Evolutionary conservation across 2,113 vertebrate species (phyloP), one percentile per base, ranked within the genome.

Genomic region (Rana temporaria): DNA sequence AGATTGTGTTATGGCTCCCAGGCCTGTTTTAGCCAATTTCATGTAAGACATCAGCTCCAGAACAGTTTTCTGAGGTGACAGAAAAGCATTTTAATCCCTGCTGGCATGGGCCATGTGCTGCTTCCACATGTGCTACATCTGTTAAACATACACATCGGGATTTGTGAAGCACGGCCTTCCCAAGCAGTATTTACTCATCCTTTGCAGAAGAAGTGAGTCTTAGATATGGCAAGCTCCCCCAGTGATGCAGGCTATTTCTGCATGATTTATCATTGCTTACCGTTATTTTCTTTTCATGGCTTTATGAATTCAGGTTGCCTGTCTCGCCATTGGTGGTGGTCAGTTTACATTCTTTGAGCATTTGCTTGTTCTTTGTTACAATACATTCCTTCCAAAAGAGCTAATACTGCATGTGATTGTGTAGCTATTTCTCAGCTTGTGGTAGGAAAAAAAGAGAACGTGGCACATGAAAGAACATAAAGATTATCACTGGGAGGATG

Each of bases 311-410:
- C 34, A 80, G 56, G 77, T 68, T 79, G 78, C 70, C 78, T 67
- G 62, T 78, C 76, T 80, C 66, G 57, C 78, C 66, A 80, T 70
- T 80, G 78, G 78, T 80, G 65, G 66, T 69, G 78, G 78, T 69
- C 56, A 70, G 7, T n/a, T 80, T 80, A 7, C 78, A 80, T 80
- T 80, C 66, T 80, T 38, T 14, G 70, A 66, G 60, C 53, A 69
- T 69, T 79, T 70, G 66, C 69, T 57, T 82, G 48, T 76, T 15
- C 26, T 75, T 82, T 82, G 55, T 59, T 57, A 20, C 75, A 66
- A 75, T 67, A 75, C 67, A 82, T 82, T 76, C 81, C 68, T 76
- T 82, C 62, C 62, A 34, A 75, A 19, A 48, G 64, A 75, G 63
- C 55, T 82, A 67, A 82, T 76, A 82, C 68, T 52, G 56, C 80